Conservation (phyloP, 2,888 invertebrate genomes). For the Perdita meconis region DNA sequence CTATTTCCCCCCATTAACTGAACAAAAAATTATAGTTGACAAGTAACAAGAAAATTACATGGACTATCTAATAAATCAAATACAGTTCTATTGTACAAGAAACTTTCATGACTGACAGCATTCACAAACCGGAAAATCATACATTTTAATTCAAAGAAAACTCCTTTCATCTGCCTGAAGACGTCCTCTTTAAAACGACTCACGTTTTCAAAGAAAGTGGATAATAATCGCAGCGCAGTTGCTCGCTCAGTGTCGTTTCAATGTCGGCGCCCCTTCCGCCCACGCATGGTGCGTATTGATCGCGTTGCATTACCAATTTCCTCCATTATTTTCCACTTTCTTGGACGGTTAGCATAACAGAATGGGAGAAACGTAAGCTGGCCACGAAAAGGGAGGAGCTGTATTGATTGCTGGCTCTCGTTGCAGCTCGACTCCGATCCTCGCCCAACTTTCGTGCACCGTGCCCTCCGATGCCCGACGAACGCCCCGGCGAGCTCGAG, state of each 20-base stretch:
- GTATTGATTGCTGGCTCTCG: slow-evolving; percentile 41
- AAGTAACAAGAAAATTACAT: too few relatives aligned
- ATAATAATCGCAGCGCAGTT: too few relatives aligned
- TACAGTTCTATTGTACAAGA: too few relatives aligned
- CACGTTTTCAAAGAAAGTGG: too few relatives aligned
- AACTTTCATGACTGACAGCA: too few relatives aligned
- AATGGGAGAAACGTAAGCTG: slow-evolving; percentile 34
- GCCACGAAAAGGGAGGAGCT: slow-evolving; percentile 32
- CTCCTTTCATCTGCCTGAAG: too few relatives aligned
- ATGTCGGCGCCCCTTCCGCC: slow-evolving; percentile 16
- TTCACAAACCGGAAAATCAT: too few relatives aligned
- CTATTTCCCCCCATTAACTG: too few relatives aligned
- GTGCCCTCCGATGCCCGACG: not conserved
- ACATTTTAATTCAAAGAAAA: too few relatives aligned
- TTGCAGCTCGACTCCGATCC: slow-evolving; percentile 30
- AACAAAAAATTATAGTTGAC: too few relatives aligned
- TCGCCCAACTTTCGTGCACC: slow-evolving; percentile 24
- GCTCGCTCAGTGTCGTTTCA: not conserved
- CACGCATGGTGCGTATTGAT: slow-evolving; percentile 25
- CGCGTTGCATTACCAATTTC: slow-evolving; percentile 17
- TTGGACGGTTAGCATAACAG: slow-evolving; percentile 32
- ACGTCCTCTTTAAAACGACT: too few relatives aligned
- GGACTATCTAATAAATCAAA: too few relatives aligned
- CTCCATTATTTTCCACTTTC: slow-evolving; percentile 36
- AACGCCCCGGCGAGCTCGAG: not conserved